These are phyloP conservation scores for Austrofundulus limnaeus DNA, from an alignment of 2,113 vertebrate species.

Conservation along the genomic window DNA sequence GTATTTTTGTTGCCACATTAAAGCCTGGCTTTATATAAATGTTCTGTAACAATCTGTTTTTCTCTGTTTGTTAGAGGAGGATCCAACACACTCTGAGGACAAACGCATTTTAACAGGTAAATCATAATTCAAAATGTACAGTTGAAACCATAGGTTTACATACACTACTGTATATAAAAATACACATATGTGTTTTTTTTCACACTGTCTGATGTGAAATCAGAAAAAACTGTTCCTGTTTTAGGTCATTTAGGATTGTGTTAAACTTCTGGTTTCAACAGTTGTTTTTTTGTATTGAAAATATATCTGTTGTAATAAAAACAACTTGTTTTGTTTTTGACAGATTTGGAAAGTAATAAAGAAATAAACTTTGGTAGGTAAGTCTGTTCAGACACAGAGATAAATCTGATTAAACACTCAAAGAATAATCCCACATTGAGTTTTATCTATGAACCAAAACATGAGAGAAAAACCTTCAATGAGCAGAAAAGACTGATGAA, in stretches of 20 bases:
- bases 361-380: slow-evolving; percentile 88
- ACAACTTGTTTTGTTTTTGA: slow-evolving; percentile 4
- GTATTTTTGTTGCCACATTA: no score
- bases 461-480: no score
- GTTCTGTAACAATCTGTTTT: no score
- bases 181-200: neutral
- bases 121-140: neutral
- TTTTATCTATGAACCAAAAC: no score
- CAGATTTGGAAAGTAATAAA: slow-evolving; percentile 82
- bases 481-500: no score
- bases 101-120: slow-evolving; percentile 85
- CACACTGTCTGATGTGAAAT: no score
- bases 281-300: no score
- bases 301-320: no score
- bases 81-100: slow-evolving; percentile 80
- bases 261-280: no score
- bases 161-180: neutral
- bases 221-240: no score
- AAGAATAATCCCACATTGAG: neutral
- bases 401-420: neutral
- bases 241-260: no score
- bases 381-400: slow-evolving; percentile 30
- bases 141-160: neutral
- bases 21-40: neutral
- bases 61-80: slow-evolving; percentile 74